Percentiles rank a stretch among this genome's conserved stretches.
phyloP scores from a whole-genome alignment of 1,140 invertebrate species.

The Chionoecetes opilio region DNA sequence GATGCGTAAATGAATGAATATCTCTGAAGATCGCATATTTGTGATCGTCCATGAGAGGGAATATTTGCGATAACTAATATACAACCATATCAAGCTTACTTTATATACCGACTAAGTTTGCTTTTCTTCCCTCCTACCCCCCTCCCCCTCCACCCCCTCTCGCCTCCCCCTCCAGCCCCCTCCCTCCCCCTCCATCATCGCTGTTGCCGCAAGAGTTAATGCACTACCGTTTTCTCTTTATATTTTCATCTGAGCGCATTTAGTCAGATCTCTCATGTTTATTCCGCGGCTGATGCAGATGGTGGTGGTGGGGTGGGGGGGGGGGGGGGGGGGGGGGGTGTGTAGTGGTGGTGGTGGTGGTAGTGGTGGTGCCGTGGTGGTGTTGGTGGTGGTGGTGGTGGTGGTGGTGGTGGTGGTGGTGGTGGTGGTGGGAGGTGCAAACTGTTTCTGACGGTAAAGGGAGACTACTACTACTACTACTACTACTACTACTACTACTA shows the following conservation, averaged over 20 bases:
- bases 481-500: slow-evolving; percentile 19
- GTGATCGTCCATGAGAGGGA: not conserved
- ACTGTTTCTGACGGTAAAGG: not conserved
- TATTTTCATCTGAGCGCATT: slow-evolving; percentile 32
- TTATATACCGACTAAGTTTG: not conserved
- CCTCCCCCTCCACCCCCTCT: too few relatives aligned
- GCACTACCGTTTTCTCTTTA: slow-evolving; percentile 29
- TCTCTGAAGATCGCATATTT: too few relatives aligned
- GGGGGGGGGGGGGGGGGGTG: not conserved
- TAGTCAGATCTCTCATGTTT: slow-evolving; percentile 1
- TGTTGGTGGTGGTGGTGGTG: too few relatives aligned
- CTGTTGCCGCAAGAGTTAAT: not conserved
- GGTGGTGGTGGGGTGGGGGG: not conserved
- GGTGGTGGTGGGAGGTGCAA: not conserved
- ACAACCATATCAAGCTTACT: not conserved
- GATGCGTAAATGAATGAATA: too few relatives aligned
- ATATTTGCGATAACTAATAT: too few relatives aligned
- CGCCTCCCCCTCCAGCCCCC: too few relatives aligned
- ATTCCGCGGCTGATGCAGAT: not conserved
- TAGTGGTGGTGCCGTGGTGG: too few relatives aligned
- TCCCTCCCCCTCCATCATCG: too few relatives aligned
- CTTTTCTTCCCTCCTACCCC: not conserved
- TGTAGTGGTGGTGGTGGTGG: not conserved
- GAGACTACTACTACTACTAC: not conserved
- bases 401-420: too few relatives aligned